phyloP scores from a whole-genome alignment of 2,888 invertebrate genomes.

The Cephus nigrinus region DNA sequence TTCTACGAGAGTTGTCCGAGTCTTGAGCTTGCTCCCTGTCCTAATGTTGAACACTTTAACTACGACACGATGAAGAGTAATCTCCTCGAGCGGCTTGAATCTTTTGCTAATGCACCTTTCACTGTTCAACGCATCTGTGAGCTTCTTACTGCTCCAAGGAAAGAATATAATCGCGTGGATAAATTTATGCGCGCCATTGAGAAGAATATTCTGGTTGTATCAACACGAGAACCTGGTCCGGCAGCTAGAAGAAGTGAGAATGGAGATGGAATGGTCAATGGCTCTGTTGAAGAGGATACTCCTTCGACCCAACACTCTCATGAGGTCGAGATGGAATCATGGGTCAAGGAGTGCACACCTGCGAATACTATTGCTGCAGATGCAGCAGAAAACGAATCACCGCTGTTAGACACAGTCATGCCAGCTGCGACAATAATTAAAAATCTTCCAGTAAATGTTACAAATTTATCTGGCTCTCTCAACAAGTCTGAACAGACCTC shows the following conservation, averaged over 20 bases:
- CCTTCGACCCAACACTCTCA: conserved; percentile 33
- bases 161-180: conserved; percentile 95
- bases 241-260: conserved; percentile 59
- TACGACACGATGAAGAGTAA: conserved; percentile 89
- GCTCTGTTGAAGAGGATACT: conserved; percentile 56
- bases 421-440: conserved; percentile 42
- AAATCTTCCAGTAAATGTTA: conserved; percentile 7
- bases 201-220: conserved; percentile 91
- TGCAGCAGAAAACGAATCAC: conserved; percentile 38
- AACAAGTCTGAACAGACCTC: conserved; percentile 42
- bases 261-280: conserved; percentile 63
- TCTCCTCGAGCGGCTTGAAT: conserved; percentile 83
- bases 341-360: conserved; percentile 58
- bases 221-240: conserved; percentile 68
- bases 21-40: conserved; percentile 85
- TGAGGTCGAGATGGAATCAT: conserved; percentile 61
- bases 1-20: conserved; percentile 84
- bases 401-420: conserved; percentile 39
- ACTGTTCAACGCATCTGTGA: conserved; percentile 97
- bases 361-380: conserved; percentile 43
- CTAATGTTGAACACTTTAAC: conserved; percentile 91
- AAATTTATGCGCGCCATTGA: conserved; percentile 98
- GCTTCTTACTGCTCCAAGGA: conserved; percentile 87
- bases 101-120: conserved; percentile 91
- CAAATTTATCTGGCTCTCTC: conserved; percentile 67